A percentile compares a stretch with the other conserved stretches of the same genome.
These are phyloP conservation scores for Caradrina clavipalpis DNA, from an alignment of 2,888 invertebrate genomes.

Conservation along the genomic window DNA sequence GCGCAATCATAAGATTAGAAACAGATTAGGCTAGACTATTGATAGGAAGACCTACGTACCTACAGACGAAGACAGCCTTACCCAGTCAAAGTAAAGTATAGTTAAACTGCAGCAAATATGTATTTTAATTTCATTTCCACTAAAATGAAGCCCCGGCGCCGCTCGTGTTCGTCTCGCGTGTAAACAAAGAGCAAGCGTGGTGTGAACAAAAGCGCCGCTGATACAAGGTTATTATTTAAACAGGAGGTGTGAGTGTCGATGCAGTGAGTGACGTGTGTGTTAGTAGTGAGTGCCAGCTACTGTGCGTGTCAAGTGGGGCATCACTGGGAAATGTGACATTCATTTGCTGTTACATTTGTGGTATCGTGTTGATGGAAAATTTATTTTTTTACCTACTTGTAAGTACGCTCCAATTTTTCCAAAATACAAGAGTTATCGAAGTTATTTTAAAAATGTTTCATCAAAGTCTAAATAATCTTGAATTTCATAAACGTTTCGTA, in stretches of 20 bases:
- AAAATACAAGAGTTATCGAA: not conserved
- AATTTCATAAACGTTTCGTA: too few species aligned
- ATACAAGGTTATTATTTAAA: constrained; percentile 43
- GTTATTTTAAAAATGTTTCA: not conserved
- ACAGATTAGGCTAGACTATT: too few species aligned
- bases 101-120: not conserved
- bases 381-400: not conserved
- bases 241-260: constrained; percentile 34
- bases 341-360: not conserved
- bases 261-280: constrained; percentile 16
- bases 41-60: too few species aligned
- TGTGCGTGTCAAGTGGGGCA: constrained; percentile 7
- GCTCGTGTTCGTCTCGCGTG: constrained; percentile 5
- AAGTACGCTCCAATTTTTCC: not conserved
- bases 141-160: not conserved
- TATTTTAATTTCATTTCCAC: constrained; percentile 10
- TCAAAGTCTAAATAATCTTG: not conserved
- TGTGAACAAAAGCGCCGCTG: constrained; percentile 27
- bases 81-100: too few species aligned
- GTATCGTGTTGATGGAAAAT: constrained; percentile 5
- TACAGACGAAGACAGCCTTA: too few species aligned
- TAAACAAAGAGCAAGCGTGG: constrained; percentile 6
- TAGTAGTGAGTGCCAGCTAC: constrained; percentile 27
- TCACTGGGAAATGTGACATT: not conserved
- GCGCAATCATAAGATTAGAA: too few species aligned